These are phyloP conservation scores for Sabellastarte sp. DNA, from an alignment of 2,888 invertebrate genomes.

Conservation along the genomic window DNA sequence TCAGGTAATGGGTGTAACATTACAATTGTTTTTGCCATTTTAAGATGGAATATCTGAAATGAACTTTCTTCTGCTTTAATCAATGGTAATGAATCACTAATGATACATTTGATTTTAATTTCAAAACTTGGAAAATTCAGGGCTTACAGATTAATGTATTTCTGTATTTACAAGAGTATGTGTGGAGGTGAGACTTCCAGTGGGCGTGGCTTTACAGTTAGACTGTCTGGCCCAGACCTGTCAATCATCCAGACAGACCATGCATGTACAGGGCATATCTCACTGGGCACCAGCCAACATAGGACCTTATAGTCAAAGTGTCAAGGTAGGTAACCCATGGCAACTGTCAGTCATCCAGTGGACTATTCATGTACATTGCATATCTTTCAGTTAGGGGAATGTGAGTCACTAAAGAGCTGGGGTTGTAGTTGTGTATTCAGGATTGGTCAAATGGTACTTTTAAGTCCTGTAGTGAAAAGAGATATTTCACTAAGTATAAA, in stretches of 20 bases:
- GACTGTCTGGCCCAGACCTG: slow-evolving; percentile 34
- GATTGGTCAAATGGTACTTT: not conserved
- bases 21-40: no score
- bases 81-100: no score
- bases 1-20: no score
- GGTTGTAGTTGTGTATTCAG: not conserved
- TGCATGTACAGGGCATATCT: slow-evolving; percentile 93
- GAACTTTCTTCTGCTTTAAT: no score
- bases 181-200: slow-evolving; percentile 44
- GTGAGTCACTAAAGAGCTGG: no score
- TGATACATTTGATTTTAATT: no score
- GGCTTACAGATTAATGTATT: no score
- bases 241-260: slow-evolving; percentile 62
- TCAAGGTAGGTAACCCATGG: slow-evolving; percentile 75
- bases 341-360: no score
- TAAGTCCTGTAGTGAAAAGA: not conserved
- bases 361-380: slow-evolving; percentile 35
- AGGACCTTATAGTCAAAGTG: slow-evolving; percentile 92
- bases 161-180: no score
- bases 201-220: slow-evolving; percentile 39
- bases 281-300: slow-evolving; percentile 99
- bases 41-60: no score
- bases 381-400: not conserved
- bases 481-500: no score
- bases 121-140: no score